These are phyloP conservation scores for Gastracanthus pulcherrimus DNA, from an alignment of 2,888 invertebrate species.

Conservation along the genomic window DNA sequence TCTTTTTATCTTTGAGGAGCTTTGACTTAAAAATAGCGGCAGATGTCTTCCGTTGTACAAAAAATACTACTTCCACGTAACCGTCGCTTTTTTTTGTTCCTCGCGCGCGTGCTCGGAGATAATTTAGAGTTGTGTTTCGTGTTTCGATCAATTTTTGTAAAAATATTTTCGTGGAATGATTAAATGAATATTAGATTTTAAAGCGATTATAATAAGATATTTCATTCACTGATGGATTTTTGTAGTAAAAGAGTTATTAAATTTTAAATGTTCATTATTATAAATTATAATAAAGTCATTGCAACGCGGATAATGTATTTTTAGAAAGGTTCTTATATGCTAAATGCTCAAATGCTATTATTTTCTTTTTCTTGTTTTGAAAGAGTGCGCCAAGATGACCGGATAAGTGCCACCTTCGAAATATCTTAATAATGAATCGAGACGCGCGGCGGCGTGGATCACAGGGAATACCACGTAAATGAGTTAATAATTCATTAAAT, in stretches of 20 bases:
- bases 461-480: slow-evolving; percentile 22
- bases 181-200: no score
- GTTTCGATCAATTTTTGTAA: background rate
- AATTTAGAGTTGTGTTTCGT: background rate
- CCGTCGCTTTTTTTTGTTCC: background rate
- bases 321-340: no score
- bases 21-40: slow-evolving; percentile 32
- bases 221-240: no score
- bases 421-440: slow-evolving; percentile 62
- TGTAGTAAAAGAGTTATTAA: no score
- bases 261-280: no score
- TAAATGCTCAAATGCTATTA: no score
- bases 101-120: background rate
- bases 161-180: background rate
- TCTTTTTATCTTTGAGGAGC: slow-evolving; percentile 17
- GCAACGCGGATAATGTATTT: no score
- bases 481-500: slow-evolving; percentile 62
- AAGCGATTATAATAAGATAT: no score
- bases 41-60: slow-evolving; percentile 24
- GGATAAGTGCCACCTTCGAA: slow-evolving; percentile 32
- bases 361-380: background rate
- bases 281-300: no score
- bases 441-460: background rate
- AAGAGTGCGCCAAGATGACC: background rate
- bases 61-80: background rate